Percentiles rank a stretch among this genome's conserved stretches.
Conservation (phyloP, 64 coral and sea anemone genomes). For the Porites lutea region DNA sequence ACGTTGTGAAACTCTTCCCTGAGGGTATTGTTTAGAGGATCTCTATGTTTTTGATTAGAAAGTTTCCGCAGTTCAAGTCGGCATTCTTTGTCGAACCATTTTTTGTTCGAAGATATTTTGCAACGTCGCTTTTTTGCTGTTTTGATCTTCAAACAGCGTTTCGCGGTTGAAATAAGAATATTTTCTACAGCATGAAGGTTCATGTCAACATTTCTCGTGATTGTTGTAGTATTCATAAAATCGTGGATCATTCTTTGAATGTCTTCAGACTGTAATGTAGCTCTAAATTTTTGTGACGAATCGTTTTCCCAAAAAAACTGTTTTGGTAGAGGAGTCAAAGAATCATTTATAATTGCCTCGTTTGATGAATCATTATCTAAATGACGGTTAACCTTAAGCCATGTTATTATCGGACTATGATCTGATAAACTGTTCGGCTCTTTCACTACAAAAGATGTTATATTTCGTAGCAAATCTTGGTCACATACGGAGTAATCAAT, state of each 20-base stretch:
- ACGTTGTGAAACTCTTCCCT: slow-evolving; percentile 43
- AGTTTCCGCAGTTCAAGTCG: slow-evolving; percentile 33
- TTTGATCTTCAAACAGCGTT: slow-evolving; percentile 42
- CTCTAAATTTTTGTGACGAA: not conserved
- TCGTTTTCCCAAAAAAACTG: slow-evolving; percentile 11
- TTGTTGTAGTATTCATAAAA: not conserved
- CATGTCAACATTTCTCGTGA: too few relatives aligned
- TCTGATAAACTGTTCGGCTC: not conserved
- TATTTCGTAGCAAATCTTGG: not conserved
- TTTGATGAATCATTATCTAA: not conserved
- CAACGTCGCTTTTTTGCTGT: slow-evolving; percentile 4
- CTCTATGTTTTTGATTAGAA: slow-evolving; percentile 48
- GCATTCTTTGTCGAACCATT: slow-evolving; percentile 57
- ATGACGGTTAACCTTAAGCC: not conserved
- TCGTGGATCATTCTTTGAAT: not conserved
- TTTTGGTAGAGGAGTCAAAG: not conserved
- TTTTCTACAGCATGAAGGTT: not conserved
- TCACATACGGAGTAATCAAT: slow-evolving; percentile 33
- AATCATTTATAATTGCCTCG: too few relatives aligned
- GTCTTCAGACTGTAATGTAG: not conserved
- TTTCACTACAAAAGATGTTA: not conserved
- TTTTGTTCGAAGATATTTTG: not conserved
- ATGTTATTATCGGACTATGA: slow-evolving; percentile 25
- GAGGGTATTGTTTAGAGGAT: slow-evolving; percentile 16
- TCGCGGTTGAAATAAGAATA: slow-evolving; percentile 24